Percentiles rank a stretch among this genome's conserved stretches.
These are phyloP conservation scores for Hirtodrosophila histrioides DNA, from an alignment of 2,888 invertebrate species.

Conservation along the genomic window DNA sequence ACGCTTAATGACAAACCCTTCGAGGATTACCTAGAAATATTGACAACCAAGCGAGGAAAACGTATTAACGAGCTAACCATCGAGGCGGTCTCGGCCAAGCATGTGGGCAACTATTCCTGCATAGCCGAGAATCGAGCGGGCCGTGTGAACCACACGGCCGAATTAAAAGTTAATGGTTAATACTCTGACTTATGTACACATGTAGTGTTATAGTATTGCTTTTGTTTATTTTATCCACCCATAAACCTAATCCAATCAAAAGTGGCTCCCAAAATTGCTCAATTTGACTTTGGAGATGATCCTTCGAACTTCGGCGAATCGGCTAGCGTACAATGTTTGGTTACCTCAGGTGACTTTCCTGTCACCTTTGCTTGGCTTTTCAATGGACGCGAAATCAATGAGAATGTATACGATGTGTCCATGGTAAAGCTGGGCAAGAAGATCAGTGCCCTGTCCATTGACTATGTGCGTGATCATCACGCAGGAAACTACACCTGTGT, in stretches of 20 bases:
- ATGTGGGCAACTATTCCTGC: slow-evolving; percentile 91
- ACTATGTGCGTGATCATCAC: slow-evolving; percentile 88
- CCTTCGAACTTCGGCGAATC: slow-evolving; percentile 88
- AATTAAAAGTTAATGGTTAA: slow-evolving; percentile 90
- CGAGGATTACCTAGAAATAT: slow-evolving; percentile 83
- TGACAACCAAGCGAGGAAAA: slow-evolving; percentile 84
- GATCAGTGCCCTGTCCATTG: slow-evolving; percentile 88
- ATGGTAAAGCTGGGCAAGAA: slow-evolving; percentile 86
- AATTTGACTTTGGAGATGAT: slow-evolving; percentile 89
- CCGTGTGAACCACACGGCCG: slow-evolving; percentile 88
- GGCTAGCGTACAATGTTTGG: slow-evolving; percentile 86
- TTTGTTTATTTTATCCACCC: slow-evolving; percentile 21
- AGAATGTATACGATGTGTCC: slow-evolving; percentile 85
- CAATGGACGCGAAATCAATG: slow-evolving; percentile 83
- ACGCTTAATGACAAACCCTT: slow-evolving; percentile 85
- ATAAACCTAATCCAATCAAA: slow-evolving; percentile 4
- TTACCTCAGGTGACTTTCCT: slow-evolving; percentile 88
- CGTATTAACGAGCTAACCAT: slow-evolving; percentile 87
- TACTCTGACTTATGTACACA: slow-evolving; percentile 4
- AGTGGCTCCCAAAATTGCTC: slow-evolving; percentile 91
- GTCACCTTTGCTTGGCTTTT: slow-evolving; percentile 89
- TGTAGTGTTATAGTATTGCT: slow-evolving; percentile 23
- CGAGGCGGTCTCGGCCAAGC: slow-evolving; percentile 88
- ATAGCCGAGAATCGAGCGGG: slow-evolving; percentile 90
- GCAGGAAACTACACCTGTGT: slow-evolving; percentile 90